Evolutionary conservation across 2,888 invertebrate genomes (phyloP).

Genomic region (Macrophya annulata): DNA sequence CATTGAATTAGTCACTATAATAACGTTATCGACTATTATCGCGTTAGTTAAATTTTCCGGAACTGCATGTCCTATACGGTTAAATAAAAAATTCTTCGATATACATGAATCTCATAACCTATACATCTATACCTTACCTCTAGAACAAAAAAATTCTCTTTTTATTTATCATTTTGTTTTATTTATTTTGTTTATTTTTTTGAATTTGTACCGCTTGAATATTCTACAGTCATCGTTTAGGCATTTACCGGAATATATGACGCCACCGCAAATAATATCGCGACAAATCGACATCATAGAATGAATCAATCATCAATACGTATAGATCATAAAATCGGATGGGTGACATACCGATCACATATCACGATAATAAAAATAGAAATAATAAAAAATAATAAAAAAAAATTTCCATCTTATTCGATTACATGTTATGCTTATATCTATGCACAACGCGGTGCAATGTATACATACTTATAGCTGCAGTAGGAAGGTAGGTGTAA

Average conservation of each 20-base stretch:
- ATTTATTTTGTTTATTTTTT: not conserved
- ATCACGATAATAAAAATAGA: not conserved
- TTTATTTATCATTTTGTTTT: not conserved
- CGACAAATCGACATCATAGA: not conserved
- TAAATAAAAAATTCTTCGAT: not conserved
- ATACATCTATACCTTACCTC: not conserved
- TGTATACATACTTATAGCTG: no score
- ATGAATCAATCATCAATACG: not conserved
- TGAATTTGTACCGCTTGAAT: not conserved
- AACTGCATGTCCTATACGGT: not conserved
- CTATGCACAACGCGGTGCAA: no score
- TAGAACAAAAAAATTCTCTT: not conserved
- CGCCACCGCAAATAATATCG: constrained; percentile 3
- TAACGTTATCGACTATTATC: not conserved
- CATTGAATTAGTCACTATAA: constrained; percentile 1
- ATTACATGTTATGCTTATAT: no score
- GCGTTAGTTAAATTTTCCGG: not conserved
- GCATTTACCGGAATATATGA: not conserved
- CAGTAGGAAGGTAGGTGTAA: not conserved
- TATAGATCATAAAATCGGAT: not conserved
- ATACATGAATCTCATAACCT: not conserved
- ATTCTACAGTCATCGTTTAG: not conserved
- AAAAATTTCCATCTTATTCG: no score
- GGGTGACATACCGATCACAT: not conserved
- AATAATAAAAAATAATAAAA: no score